Evolutionary conservation across 1,140 invertebrate species (phyloP).

Genomic region (Thaumetopoea pityocampa): DNA sequence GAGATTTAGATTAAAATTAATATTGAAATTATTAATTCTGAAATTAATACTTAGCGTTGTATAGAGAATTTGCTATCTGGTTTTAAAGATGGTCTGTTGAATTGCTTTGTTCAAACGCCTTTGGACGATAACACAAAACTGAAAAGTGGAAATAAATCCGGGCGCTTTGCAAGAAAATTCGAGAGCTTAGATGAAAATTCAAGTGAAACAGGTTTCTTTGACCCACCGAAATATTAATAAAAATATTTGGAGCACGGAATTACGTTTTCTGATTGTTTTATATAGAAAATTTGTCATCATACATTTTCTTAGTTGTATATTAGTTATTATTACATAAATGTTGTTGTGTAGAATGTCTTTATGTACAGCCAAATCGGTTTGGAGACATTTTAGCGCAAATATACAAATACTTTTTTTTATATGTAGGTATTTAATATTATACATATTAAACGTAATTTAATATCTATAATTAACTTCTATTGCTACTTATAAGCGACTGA

Average conservation of each 20-base stretch:
- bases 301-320: no score
- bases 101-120: slow-evolving; percentile 18
- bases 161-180: slow-evolving; percentile 19
- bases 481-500: no score
- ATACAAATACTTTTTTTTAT: no score
- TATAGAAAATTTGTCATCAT: not conserved
- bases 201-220: slow-evolving; percentile 19
- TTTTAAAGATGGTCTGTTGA: slow-evolving; percentile 6
- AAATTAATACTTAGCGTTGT: slow-evolving; percentile 8
- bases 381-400: no score
- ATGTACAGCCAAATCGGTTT: no score
- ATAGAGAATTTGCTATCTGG: slow-evolving; percentile 6
- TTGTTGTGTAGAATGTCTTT: no score
- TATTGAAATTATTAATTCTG: slow-evolving; percentile 2
- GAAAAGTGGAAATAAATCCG: slow-evolving; percentile 30
- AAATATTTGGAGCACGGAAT: slow-evolving; percentile 15
- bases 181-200: slow-evolving; percentile 18
- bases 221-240: slow-evolving; percentile 17
- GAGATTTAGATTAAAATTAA: not conserved
- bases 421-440: no score
- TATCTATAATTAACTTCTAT: no score
- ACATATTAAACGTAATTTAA: no score
- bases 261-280: slow-evolving; percentile 2
- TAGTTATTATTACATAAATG: no score
- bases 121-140: slow-evolving; percentile 22